These are phyloP conservation scores for Coilia nasus DNA, from an alignment of 2,797 vertebrate genomes.

Conservation along the genomic window DNA sequence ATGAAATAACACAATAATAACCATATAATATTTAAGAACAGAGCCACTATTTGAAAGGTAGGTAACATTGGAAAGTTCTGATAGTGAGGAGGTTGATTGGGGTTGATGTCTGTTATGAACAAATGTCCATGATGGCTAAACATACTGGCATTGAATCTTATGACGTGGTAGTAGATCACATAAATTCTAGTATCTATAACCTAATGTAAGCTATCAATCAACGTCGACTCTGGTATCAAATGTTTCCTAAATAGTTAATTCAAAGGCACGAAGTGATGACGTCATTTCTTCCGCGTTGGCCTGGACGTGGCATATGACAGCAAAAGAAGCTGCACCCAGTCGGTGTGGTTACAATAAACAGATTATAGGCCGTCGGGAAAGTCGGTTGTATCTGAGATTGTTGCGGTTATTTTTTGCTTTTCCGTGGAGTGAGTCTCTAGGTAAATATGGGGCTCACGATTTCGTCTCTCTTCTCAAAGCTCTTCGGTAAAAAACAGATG, in stretches of 20 bases:
- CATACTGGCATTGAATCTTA: not conserved
- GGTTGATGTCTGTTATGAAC: too few relatives aligned
- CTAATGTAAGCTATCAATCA: not conserved
- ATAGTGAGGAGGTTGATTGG: too few relatives aligned
- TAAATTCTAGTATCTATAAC: not conserved
- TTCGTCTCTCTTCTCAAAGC: conserved; percentile 76
- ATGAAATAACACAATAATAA: not conserved
- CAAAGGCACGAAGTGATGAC: conserved; percentile 55
- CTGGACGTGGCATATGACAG: conserved; percentile 68
- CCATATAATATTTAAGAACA: not conserved
- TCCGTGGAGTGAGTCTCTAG: conserved; percentile 7
- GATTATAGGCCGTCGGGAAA: not conserved
- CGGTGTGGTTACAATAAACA: conserved; percentile 32
- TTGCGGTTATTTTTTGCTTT: not conserved
- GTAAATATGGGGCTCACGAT: conserved; percentile 78
- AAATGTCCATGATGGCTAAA: too few relatives aligned
- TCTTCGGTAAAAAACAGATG: conserved; percentile 90
- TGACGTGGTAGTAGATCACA: not conserved
- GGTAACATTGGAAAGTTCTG: not conserved
- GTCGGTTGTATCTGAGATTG: not conserved
- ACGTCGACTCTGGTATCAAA: not conserved
- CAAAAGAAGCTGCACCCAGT: conserved; percentile 51
- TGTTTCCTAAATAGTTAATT: not conserved
- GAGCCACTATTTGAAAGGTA: not conserved
- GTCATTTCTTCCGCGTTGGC: conserved; percentile 76